A percentile compares a stretch with the other conserved stretches of the same genome.
Conservation (phyloP, 92 coral and sea anemone genomes). For the Desmophyllum pertusum region DNA sequence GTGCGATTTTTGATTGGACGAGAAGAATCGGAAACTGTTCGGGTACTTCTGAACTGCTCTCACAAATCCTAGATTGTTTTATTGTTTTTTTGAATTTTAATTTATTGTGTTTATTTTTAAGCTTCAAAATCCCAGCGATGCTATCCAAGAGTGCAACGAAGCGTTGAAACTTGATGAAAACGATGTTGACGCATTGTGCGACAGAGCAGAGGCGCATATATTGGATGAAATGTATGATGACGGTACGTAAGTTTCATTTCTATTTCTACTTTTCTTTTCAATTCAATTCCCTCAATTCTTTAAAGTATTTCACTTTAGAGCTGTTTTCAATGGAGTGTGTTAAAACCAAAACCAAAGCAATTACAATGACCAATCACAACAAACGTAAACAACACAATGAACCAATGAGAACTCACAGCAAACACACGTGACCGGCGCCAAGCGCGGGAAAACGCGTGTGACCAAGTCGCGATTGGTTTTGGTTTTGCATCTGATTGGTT, state of each 20-base stretch:
- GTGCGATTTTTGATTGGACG: neutral
- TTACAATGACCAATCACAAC: too few species aligned
- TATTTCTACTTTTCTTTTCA: neutral
- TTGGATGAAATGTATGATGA: conserved; percentile 88
- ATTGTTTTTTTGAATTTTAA: neutral
- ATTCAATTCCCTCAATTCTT: neutral
- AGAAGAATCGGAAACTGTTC: neutral
- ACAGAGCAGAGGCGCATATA: conserved; percentile 92
- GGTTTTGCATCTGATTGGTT: too few species aligned
- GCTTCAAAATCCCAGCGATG: conserved; percentile 76
- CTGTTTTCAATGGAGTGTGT: too few species aligned
- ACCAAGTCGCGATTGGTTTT: too few species aligned
- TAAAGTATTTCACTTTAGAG: neutral
- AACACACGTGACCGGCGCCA: too few species aligned
- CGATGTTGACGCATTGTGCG: conserved; percentile 96
- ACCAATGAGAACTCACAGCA: too few species aligned
- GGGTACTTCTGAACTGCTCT: neutral
- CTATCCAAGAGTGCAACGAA: conserved; percentile 84
- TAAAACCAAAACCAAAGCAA: too few species aligned
- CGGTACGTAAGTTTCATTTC: conserved; percentile 44
- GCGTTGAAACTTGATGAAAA: conserved; percentile 87
- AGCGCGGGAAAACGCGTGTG: too few species aligned
- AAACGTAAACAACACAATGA: too few species aligned
- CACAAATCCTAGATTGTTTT: neutral
- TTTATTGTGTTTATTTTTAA: conserved; percentile 14